Evolutionary conservation across 2,113 vertebrate species (phyloP).

Genomic region (Toxostoma redivivum): DNA sequence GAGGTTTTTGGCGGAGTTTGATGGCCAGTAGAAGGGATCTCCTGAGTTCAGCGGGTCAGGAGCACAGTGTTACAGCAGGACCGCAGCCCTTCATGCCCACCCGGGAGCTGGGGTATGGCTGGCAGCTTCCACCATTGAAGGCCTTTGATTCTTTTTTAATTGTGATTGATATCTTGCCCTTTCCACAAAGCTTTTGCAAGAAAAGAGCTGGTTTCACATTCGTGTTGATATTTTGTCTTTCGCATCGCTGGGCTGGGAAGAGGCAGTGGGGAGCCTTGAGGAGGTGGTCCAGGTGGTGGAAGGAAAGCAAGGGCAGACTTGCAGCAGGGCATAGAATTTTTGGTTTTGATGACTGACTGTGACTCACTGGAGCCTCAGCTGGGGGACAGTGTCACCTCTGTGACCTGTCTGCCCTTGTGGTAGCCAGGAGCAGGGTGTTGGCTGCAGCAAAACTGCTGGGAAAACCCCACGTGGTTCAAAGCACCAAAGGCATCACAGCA

Average conservation of each 20-base stretch:
- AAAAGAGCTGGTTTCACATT: background rate
- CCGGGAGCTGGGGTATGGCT: background rate
- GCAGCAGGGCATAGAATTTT: background rate
- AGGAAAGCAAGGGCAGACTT: background rate
- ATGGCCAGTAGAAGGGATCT: background rate
- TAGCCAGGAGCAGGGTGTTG: accelerated
- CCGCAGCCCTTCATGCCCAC: accelerated
- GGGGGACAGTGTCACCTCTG: background rate
- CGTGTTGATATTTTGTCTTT: background rate
- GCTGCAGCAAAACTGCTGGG: background rate
- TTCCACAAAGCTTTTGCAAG: background rate
- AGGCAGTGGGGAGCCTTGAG: accelerated
- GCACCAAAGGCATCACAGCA: background rate
- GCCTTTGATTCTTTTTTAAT: background rate
- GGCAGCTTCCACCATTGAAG: background rate
- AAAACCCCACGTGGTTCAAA: accelerated
- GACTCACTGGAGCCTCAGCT: background rate
- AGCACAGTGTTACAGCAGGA: background rate
- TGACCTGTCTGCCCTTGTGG: background rate
- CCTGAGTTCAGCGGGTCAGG: accelerated
- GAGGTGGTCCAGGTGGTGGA: background rate
- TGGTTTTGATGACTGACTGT: background rate
- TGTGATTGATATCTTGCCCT: background rate
- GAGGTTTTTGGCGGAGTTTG: background rate
- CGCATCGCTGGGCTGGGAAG: background rate